phyloP scores from a whole-genome alignment of 2,797 vertebrate species.

The Hyperoplus lanceolatus region DNA sequence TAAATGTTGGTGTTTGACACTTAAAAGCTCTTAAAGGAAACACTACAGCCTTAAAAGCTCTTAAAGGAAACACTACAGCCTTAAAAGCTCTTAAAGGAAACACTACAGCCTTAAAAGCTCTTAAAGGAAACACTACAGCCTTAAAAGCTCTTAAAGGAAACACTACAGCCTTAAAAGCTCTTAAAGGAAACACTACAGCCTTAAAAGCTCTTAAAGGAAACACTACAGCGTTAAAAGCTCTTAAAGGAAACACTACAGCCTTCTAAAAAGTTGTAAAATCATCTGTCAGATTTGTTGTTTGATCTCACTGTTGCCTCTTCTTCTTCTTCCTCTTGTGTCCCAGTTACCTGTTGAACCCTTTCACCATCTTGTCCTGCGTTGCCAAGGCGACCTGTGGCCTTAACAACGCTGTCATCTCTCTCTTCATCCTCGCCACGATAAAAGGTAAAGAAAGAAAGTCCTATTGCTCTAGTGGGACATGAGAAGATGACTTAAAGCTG shows the following conservation, averaged over 20 bases:
- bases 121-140: no score
- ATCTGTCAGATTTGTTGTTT: neutral
- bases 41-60: no score
- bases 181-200: no score
- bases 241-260: no score
- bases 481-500: no score
- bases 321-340: neutral
- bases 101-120: neutral
- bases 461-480: no score
- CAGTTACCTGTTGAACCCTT: constrained; percentile 97
- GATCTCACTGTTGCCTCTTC: neutral
- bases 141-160: no score
- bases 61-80: no score
- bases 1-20: neutral
- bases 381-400: constrained; percentile 97
- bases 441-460: constrained; percentile 86
- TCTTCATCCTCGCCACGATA: constrained; percentile 94
- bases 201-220: neutral
- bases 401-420: constrained; percentile 92
- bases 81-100: no score
- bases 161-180: neutral
- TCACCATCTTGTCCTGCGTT: constrained; percentile 95
- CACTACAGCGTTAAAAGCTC: neutral
- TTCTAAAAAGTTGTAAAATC: neutral
- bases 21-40: neutral